A percentile compares a stretch with the other conserved stretches of the same genome.
phyloP scores from a whole-genome alignment of 2,113 vertebrate genomes.

The Scatophagus argus region DNA sequence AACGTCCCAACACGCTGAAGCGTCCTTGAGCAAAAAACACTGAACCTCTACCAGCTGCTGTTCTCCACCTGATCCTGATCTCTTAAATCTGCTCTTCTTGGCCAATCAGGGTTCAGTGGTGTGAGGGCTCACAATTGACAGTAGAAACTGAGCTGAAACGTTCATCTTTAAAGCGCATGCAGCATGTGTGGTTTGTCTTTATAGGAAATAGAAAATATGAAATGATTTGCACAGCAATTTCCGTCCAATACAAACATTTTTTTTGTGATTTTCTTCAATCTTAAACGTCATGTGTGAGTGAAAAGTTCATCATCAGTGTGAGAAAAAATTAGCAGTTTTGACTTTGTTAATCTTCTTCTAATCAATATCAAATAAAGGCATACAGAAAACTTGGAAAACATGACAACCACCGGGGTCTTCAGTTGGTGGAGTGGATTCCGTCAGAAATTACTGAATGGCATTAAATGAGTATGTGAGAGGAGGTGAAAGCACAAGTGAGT shows the following conservation, averaged over 20 bases:
- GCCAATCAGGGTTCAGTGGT: constrained; percentile 1
- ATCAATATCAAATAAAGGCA: not conserved
- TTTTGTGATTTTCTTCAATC: not conserved
- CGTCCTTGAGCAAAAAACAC: constrained; percentile 26
- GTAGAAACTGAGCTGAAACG: no score
- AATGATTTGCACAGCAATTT: not conserved
- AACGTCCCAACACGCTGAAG: not conserved
- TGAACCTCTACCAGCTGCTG: constrained; percentile 15
- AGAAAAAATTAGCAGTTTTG: not conserved
- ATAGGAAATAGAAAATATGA: not conserved
- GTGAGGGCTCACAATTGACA: no score
- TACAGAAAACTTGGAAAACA: constrained; percentile 14
- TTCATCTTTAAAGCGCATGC: not conserved
- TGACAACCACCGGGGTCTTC: not conserved
- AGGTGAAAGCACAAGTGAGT: not conserved
- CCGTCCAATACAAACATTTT: not conserved
- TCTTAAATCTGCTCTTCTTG: constrained; percentile 7
- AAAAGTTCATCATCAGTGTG: not conserved
- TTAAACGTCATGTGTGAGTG: accelerated
- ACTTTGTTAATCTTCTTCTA: not conserved
- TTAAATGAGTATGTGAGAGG: constrained; percentile 9
- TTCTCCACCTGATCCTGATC: constrained; percentile 16
- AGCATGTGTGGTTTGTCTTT: not conserved
- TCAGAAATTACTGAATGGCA: not conserved
- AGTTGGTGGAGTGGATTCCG: not conserved